phyloP scores from a whole-genome alignment of 2,113 vertebrate species.

The Leucopsar rothschildi region DNA sequence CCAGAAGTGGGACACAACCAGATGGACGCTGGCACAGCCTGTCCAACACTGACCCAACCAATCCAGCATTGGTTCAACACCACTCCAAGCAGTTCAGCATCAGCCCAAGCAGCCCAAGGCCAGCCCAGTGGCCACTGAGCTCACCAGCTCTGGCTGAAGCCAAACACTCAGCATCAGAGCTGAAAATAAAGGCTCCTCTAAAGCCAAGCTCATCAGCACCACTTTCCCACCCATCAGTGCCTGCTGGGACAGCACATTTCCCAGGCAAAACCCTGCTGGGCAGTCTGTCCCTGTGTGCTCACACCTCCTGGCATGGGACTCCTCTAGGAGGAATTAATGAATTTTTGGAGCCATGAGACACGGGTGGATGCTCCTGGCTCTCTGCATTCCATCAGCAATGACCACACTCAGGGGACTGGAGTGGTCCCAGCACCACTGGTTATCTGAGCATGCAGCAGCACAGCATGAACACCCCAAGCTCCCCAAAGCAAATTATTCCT shows the following conservation, averaged over 20 bases:
- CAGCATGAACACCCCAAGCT: not conserved
- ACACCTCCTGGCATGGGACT: not conserved
- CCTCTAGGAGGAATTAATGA: fast-evolving
- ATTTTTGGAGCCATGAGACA: not conserved
- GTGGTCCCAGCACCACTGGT: not conserved
- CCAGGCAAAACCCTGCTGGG: not conserved
- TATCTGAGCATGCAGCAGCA: not conserved
- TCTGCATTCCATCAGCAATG: not conserved
- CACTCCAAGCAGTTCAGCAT: not conserved
- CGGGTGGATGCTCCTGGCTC: not conserved
- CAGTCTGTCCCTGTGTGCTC: fast-evolving
- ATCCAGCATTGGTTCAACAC: not conserved
- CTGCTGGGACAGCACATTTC: not conserved
- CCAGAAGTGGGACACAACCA: fast-evolving
- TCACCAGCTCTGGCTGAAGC: not conserved
- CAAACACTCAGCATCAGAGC: not conserved
- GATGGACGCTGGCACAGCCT: not conserved
- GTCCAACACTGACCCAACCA: not conserved
- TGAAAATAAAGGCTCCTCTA: not conserved
- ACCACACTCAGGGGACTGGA: not conserved
- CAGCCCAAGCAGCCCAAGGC: not conserved
- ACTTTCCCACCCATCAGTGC: not conserved
- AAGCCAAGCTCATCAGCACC: not conserved
- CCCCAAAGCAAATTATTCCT: not conserved
- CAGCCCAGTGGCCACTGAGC: not conserved